These are phyloP conservation scores for Ceratina australensis DNA, from an alignment of 1,140 invertebrate species.

Conservation along the genomic window DNA sequence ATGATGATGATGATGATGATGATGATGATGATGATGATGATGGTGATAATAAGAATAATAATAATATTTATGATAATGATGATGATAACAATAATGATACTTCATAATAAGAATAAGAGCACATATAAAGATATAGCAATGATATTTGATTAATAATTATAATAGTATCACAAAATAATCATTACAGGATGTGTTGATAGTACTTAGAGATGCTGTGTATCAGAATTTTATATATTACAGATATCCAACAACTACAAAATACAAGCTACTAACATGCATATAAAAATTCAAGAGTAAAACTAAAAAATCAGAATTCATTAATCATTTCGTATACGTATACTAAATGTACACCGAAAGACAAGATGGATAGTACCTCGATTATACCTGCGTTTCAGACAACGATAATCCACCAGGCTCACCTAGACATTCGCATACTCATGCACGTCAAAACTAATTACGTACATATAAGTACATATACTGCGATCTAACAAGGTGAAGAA, in stretches of 20 bases:
- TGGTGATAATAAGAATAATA: constrained; percentile 42
- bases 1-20: constrained; percentile 21
- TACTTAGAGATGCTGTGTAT: constrained; percentile 48
- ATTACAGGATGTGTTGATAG: constrained; percentile 63
- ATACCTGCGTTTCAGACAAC: neutral
- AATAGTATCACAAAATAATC: constrained; percentile 74
- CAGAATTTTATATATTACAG: constrained; percentile 47
- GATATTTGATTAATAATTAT: constrained; percentile 59
- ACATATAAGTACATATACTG: neutral
- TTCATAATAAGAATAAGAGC: constrained; percentile 53
- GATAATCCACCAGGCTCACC: neutral
- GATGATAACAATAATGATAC: constrained; percentile 48
- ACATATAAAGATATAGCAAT: constrained; percentile 59
- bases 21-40: constrained; percentile 35
- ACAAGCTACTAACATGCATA: constrained; percentile 64
- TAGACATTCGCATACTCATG: neutral
- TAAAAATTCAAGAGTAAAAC: constrained; percentile 40
- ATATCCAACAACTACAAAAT: constrained; percentile 46
- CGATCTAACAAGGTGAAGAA: neutral
- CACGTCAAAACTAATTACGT: neutral
- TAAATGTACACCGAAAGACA: neutral
- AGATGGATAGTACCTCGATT: neutral
- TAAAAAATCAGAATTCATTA: constrained; percentile 41
- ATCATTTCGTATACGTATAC: constrained; percentile 12
- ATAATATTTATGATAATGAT: constrained; percentile 32